Percentiles rank a stretch among this genome's conserved stretches.
These are phyloP conservation scores for Pseudomyrmex dendroicus DNA, from an alignment of 1,140 invertebrate species.

Conservation along the genomic window DNA sequence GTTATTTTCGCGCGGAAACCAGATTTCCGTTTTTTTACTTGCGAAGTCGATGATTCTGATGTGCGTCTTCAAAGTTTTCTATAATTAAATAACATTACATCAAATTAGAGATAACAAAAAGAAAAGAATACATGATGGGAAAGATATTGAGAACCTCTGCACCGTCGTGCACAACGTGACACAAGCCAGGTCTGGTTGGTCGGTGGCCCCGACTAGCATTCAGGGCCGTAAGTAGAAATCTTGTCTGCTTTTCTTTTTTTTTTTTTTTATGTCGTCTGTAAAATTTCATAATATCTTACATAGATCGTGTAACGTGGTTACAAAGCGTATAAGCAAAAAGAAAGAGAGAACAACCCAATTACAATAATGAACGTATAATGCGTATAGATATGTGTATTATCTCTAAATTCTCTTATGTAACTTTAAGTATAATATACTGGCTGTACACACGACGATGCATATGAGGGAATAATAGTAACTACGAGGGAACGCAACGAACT, in stretches of 20 bases:
- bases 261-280: slow-evolving; percentile 1
- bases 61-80: background rate
- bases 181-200: slow-evolving; percentile 56
- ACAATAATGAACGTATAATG: background rate
- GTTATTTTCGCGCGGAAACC: background rate
- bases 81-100: background rate
- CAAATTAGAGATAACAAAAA: background rate
- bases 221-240: slow-evolving; percentile 42
- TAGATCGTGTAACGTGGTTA: too few relatives aligned
- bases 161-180: slow-evolving; percentile 58
- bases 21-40: too few relatives aligned
- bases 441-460: background rate
- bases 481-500: background rate
- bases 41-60: background rate
- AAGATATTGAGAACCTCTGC: slow-evolving; percentile 54
- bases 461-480: background rate
- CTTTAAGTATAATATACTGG: too few relatives aligned
- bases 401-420: too few relatives aligned
- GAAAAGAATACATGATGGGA: background rate
- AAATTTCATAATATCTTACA: slow-evolving; percentile 9
- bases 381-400: too few relatives aligned
- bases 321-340: too few relatives aligned
- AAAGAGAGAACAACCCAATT: background rate
- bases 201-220: slow-evolving; percentile 48
- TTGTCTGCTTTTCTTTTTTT: background rate